Percentiles rank a stretch among this genome's conserved stretches.
Evolutionary conservation across 2,888 invertebrate species (phyloP).

Genomic region (Latrodectus hesperus): DNA sequence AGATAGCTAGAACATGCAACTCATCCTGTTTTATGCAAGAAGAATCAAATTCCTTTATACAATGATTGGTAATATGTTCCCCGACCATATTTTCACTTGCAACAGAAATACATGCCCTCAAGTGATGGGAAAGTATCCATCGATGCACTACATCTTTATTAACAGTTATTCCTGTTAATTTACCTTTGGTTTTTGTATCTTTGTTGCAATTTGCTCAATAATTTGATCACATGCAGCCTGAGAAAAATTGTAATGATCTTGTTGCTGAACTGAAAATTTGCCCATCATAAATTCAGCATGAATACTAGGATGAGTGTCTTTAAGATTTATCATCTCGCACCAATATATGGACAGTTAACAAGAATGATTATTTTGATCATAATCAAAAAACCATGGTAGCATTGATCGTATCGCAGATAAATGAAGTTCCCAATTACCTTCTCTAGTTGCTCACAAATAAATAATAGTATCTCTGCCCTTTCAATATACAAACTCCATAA

Average conservation of each 20-base stretch:
- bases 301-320: too few species aligned
- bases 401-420: neutral
- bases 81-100: neutral
- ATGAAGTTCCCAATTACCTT: too few species aligned
- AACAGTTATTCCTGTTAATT: neutral
- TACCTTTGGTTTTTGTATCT: conserved; percentile 15
- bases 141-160: too few species aligned
- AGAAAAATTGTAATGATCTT: neutral
- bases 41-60: neutral
- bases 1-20: neutral
- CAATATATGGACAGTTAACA: too few species aligned
- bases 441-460: too few species aligned
- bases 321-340: too few species aligned
- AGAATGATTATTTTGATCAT: too few species aligned
- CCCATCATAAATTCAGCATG: neutral
- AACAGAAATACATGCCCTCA: neutral
- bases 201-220: conserved; percentile 5
- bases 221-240: neutral
- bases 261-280: neutral
- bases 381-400: too few species aligned
- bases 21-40: conserved; percentile 1
- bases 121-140: conserved; percentile 7
- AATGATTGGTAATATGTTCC: neutral
- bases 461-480: neutral
- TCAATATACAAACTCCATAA: neutral